Base-by-base conservation (phyloP, 2,797 vertebrate genomes). In the Typhlichthys eigenmanni region DNA sequence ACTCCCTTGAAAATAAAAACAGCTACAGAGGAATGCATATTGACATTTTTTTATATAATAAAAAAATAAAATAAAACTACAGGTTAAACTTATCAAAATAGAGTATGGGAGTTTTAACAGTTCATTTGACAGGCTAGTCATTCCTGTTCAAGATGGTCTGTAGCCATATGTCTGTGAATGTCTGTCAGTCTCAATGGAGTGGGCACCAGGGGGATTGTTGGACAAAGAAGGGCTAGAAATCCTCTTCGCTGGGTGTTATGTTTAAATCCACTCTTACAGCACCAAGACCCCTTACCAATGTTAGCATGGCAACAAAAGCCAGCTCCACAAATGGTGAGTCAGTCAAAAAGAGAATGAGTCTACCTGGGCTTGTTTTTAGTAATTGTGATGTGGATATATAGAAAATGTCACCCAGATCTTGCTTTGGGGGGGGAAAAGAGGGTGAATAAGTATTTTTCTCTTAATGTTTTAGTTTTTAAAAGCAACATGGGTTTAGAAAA, bases 21-120 rank as follows among this genome's bases (percentile, higher is more conserved):
- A 89, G 93, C 94, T 95, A 95, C 93, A 50, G 93, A 95, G 96
- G 96, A 98, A 98, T 98, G 95, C 94, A 95, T 95, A 88, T 95
- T 94, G 94, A 92, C 89, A 89, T 88, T n/a, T n/a, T n/a, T n/a
- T n/a, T n/a, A n/a, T n/a, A n/a, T n/a, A n/a, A n/a, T n/a, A 92
- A 83, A 89, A 83, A 92, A 93, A 24, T 24, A 24, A 3, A 24
- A 92, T 84, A 89, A 83, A 92, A 93, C 94, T 95, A 93, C 93
- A 94, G 90, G 91, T 91, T 92, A 88, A 91, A 89, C 92, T 91
- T 91, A 92, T 78, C 64, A 45, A 58, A 68, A 74, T 75, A 64
- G 60, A 47, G 52, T 17, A 12, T 19, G 76, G 68, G 63, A 58
- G 56, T 89, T 84, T 84, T 24, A 63, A 80, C 73, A 85, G 89